Percentiles rank a stretch among this genome's conserved stretches.
Evolutionary conservation across 2,113 vertebrate species (phyloP).

Genomic region (Solenodon paradoxus): DNA sequence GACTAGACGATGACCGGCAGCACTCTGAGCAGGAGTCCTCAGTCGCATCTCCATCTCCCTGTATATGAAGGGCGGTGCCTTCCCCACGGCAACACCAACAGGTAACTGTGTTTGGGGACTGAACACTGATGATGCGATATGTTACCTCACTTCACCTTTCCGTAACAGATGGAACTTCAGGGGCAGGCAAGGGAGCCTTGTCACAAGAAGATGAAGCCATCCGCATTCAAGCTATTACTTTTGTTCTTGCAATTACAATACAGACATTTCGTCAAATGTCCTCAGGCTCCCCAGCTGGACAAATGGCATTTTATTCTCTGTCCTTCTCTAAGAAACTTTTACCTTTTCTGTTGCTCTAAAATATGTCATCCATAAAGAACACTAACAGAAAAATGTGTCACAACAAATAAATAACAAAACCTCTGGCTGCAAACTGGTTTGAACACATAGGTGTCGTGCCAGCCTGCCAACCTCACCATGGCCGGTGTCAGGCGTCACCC

Average conservation of each 20-base stretch:
- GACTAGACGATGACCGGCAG: too few species aligned
- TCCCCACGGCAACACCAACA: constrained; percentile 44
- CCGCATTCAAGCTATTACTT: constrained; percentile 72
- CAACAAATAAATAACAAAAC: constrained; percentile 49
- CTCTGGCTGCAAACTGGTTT: constrained; percentile 17
- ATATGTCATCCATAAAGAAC: constrained; percentile 49
- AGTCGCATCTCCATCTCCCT: too few species aligned
- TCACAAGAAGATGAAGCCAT: constrained; percentile 77
- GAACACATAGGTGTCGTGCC: neutral
- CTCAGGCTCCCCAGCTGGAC: constrained; percentile 60
- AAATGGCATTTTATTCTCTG: constrained; percentile 34
- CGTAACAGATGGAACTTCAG: constrained; percentile 68
- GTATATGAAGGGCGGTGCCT: neutral
- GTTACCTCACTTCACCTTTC: constrained; percentile 75
- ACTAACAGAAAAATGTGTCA: constrained; percentile 50
- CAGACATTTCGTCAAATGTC: constrained; percentile 68
- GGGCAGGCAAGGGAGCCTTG: constrained; percentile 69
- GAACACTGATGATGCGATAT: constrained; percentile 64
- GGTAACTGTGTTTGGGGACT: constrained; percentile 30
- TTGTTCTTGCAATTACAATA: constrained; percentile 73
- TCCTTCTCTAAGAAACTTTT: constrained; percentile 54
- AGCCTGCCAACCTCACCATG: neutral
- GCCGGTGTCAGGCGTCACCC: too few species aligned
- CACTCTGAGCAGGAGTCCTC: neutral
- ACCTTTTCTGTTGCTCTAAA: constrained; percentile 55